These are phyloP conservation scores for Carassius auratus DNA, from an alignment of 2,113 vertebrate species.

Conservation along the genomic window DNA sequence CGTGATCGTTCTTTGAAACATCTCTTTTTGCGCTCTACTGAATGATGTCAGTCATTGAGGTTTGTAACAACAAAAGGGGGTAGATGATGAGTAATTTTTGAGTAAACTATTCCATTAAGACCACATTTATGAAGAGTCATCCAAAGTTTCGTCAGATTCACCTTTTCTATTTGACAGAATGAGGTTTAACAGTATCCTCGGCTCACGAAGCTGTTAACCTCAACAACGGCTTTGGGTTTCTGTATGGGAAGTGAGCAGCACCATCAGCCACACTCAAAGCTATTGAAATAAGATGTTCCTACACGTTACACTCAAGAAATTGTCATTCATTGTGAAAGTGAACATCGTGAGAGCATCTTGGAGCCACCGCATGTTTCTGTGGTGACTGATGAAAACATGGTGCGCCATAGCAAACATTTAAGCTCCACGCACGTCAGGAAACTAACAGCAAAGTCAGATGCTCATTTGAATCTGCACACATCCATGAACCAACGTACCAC, in stretches of 20 bases:
- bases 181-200: constrained; percentile 38
- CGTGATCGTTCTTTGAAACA: not conserved
- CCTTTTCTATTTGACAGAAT: constrained; percentile 30
- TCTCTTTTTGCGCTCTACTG: not conserved
- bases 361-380: not conserved
- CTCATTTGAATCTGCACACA: constrained; percentile 42
- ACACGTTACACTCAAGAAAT: not conserved
- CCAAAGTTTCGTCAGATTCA: constrained; percentile 27
- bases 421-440: not conserved
- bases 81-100: not conserved
- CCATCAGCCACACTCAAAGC: not conserved
- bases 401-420: not conserved
- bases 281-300: not conserved
- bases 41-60: not conserved
- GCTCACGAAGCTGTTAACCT: constrained; percentile 48
- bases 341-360: not conserved
- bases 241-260: constrained; percentile 13
- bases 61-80: not conserved
- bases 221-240: constrained; percentile 29
- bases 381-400: constrained; percentile 18
- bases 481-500: constrained; percentile 2
- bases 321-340: constrained; percentile 12
- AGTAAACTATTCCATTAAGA: not conserved
- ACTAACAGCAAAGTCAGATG: not conserved
- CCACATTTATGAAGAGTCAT: not conserved